Percentiles rank a stretch among this genome's conserved stretches.
These are phyloP conservation scores for Choreutis nemorana DNA, from an alignment of 2,888 invertebrate genomes.

Conservation along the genomic window DNA sequence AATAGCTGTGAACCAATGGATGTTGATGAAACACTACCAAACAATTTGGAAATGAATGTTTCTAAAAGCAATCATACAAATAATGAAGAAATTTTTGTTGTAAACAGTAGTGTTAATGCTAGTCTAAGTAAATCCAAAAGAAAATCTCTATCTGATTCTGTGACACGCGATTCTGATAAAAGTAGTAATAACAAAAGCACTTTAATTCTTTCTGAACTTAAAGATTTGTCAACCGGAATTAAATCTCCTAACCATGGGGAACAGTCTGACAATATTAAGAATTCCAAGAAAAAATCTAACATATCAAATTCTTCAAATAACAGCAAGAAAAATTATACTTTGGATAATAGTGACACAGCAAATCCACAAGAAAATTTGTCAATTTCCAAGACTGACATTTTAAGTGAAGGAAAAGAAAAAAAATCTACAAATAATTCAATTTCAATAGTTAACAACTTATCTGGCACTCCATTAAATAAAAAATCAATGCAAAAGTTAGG, in stretches of 20 bases:
- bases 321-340: too few relatives aligned
- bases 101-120: background rate
- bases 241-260: constrained; percentile 17
- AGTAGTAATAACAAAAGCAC: constrained; percentile 33
- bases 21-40: constrained; percentile 48
- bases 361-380: too few relatives aligned
- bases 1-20: constrained; percentile 52
- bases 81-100: background rate
- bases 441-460: constrained; percentile 30
- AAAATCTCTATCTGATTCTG: constrained; percentile 17
- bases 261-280: constrained; percentile 20
- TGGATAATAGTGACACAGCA: too few relatives aligned
- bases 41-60: constrained; percentile 22
- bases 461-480: constrained; percentile 47
- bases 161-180: constrained; percentile 20
- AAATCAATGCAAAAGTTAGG: constrained; percentile 27
- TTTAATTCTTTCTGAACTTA: constrained; percentile 37
- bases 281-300: constrained; percentile 24
- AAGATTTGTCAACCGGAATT: constrained; percentile 31
- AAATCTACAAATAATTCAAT: constrained; percentile 21
- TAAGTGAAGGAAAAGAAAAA: constrained; percentile 19
- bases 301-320: constrained; percentile 16
- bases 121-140: constrained; percentile 12
- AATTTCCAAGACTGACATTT: too few relatives aligned
- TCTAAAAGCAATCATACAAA: constrained; percentile 17